Base-by-base conservation (phyloP, 2,113 vertebrate species). In the Gallinago undulata region DNA sequence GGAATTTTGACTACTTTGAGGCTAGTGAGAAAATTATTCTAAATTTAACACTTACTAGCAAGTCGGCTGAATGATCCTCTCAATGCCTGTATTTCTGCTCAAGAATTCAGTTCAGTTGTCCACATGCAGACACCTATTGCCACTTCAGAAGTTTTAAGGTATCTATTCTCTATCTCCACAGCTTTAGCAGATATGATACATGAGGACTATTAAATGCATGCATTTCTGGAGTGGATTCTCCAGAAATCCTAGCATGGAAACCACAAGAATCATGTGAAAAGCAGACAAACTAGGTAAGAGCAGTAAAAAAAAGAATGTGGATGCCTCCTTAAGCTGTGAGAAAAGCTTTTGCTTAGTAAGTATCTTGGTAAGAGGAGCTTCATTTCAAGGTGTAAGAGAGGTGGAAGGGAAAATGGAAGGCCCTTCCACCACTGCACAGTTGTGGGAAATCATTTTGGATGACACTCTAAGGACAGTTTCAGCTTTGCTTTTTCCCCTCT, bases 341-440 rank as follows among this genome's bases (percentile, higher is more conserved):
- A 68, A 77, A 72, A 90, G 15, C 1, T 27, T 56, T 13, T 3
- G 0, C 3, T 33, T 45, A 3, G 6, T 23, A 82, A 83, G 11
- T 30, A 33, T 33, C 24, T 59, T 63, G 19, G 13, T 60, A 47
- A 35, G 2, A 55, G 35, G 7, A 75, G 16, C 3, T 72, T 85
- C 55, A 48, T 75, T 90, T 68, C 77, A 13, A 88, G 27, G 13
- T 64, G 7, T 31, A 3, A 39, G 7, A 41, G 43, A 84, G n/a
- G 5, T 27, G 15, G 9, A 89, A 66, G 14, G 43, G n/a, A 41
- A 80, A 41, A 19, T 22, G 4, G 3, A 7, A 80, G 7, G 10
- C 9, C 3, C 9, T 81, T 81, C 3, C 47, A 62, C 5, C 13
- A 59, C 4, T 17, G 24, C 43, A n/a, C 1, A 2, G 4, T 7